Conservation (phyloP, 2,888 invertebrate species). For the Reticulitermes lucifugus region DNA sequence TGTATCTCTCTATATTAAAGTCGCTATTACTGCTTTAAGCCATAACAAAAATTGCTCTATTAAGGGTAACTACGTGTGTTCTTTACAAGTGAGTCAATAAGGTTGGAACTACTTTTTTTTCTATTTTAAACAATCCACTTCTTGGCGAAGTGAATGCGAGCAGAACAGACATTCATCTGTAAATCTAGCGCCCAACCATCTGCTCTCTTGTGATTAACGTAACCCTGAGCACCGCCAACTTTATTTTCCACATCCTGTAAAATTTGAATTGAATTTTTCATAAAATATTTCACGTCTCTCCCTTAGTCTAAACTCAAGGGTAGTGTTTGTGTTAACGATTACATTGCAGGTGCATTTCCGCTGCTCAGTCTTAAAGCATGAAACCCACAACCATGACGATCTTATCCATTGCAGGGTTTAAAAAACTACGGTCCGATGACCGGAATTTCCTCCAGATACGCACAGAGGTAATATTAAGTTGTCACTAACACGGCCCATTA, state of each 20-base stretch:
- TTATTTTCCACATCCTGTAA: slow-evolving; percentile 9
- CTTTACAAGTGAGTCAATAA: background rate
- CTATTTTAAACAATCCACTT: no score
- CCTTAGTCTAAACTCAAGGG: no score
- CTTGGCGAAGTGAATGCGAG: background rate
- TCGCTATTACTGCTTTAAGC: background rate
- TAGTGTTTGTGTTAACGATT: no score
- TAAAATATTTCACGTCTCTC: background rate
- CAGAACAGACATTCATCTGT: background rate
- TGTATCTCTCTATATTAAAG: background rate
- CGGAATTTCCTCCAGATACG: no score
- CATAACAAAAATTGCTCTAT: background rate
- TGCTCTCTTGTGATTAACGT: slow-evolving; percentile 10
- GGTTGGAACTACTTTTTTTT: no score
- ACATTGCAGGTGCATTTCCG: no score
- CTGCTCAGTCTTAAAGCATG: no score
- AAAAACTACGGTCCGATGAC: no score
- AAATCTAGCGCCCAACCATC: background rate
- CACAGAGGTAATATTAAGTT: no score
- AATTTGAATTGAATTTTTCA: background rate
- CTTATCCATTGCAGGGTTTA: no score
- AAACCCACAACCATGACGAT: no score
- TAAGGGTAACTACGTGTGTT: background rate
- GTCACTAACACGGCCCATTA: no score
- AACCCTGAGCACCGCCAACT: slow-evolving; percentile 8